A percentile compares a stretch with the other conserved stretches of the same genome.
Conservation (phyloP, 2,797 vertebrate species). For the Aselliscus stoliczkanus region DNA sequence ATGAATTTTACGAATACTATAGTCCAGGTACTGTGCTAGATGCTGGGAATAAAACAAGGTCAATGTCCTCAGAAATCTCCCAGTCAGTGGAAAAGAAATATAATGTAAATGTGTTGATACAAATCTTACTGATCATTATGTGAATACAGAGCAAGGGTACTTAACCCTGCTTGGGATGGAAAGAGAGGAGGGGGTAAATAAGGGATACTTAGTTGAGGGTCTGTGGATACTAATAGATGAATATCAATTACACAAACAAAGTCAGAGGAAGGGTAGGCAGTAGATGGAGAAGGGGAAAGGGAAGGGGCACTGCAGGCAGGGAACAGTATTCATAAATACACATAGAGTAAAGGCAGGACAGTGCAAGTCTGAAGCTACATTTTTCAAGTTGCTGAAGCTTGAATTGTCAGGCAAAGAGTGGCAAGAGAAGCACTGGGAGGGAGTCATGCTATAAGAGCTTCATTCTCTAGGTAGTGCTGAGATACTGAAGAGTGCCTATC, state of each 20-base stretch:
- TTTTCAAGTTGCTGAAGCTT: not conserved
- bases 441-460: accelerated
- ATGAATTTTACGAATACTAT: not conserved
- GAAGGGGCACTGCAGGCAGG: not conserved
- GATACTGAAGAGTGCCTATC: not conserved
- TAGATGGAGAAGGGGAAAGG: not conserved
- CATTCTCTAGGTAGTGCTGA: not conserved
- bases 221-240: not conserved
- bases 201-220: not conserved
- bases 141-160: not conserved
- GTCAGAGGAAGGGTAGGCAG: not conserved
- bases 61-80: not conserved
- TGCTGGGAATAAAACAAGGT: not conserved
- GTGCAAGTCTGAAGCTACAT: not conserved
- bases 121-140: not conserved
- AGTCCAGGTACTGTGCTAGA: not conserved
- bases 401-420: not conserved
- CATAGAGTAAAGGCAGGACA: not conserved
- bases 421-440: not conserved
- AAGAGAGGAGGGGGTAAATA: not conserved
- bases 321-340: not conserved
- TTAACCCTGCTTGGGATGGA: not conserved
- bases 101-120: not conserved
- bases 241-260: not conserved
- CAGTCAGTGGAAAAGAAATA: not conserved